These are phyloP conservation scores for Thaumetopoea pityocampa DNA, from an alignment of 1,140 invertebrate genomes.

Conservation along the genomic window DNA sequence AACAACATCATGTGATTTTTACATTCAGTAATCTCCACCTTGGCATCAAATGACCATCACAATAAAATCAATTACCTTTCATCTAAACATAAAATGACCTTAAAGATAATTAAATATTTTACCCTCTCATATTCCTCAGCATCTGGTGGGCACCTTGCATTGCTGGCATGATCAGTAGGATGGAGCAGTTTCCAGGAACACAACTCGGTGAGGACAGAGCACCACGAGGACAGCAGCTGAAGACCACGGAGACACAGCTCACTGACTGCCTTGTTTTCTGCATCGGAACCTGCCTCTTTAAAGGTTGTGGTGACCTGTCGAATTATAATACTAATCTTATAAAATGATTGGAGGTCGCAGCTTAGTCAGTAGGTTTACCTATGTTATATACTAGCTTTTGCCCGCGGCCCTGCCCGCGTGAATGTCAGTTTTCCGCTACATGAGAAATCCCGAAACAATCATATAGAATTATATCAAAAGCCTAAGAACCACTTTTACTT, in stretches of 20 bases:
- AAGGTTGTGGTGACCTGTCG: constrained; percentile 91
- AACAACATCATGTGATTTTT: too few species aligned
- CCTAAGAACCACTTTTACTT: too few species aligned
- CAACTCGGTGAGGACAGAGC: constrained; percentile 96
- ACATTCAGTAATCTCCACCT: too few species aligned
- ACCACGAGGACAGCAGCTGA: constrained; percentile 97
- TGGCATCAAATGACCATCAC: too few species aligned
- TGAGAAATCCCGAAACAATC: too few species aligned
- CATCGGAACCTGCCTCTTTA: constrained; percentile 93
- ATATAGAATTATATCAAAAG: too few species aligned
- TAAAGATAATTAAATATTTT: too few species aligned
- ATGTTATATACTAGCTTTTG: background rate
- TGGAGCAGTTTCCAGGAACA: constrained; percentile 99
- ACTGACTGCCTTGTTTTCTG: constrained; percentile 94
- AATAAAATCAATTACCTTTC: too few species aligned
- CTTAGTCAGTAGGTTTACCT: too few species aligned
- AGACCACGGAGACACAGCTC: constrained; percentile 94
- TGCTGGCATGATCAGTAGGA: constrained; percentile 98
- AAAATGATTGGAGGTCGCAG: too few species aligned
- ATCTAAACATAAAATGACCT: too few species aligned
- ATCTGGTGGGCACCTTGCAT: constrained; percentile 95
- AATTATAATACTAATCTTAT: constrained; percentile 1
- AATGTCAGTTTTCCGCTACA: background rate
- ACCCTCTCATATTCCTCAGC: constrained; percentile 99
- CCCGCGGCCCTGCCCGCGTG: background rate